Percentiles rank a stretch among this genome's conserved stretches.
phyloP scores from a whole-genome alignment of 2,888 invertebrate species.

The Eustalomyia histrio region DNA sequence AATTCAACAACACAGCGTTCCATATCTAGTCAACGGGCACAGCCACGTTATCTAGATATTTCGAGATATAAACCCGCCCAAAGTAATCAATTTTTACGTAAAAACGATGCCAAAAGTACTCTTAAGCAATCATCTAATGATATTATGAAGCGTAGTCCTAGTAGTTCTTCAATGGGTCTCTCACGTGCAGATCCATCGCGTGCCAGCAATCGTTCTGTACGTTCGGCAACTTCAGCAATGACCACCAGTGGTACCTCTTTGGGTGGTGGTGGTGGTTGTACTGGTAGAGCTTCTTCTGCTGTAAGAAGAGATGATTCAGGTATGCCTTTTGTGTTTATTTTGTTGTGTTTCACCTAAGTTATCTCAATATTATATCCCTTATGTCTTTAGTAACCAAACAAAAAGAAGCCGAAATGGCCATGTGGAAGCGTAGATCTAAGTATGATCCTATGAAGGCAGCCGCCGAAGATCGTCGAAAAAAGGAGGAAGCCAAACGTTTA shows the following conservation, averaged over 20 bases:
- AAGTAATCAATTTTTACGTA: conserved; percentile 80
- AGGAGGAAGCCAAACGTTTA: conserved; percentile 81
- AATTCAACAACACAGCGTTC: conserved; percentile 59
- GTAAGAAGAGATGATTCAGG: conserved; percentile 76
- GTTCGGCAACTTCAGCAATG: conserved; percentile 75
- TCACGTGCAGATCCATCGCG: conserved; percentile 76
- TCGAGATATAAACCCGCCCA: conserved; percentile 83
- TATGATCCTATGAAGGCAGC: conserved; percentile 97
- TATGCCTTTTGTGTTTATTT: conserved; percentile 62
- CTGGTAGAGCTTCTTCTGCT: conserved; percentile 71
- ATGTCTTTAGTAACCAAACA: conserved; percentile 83
- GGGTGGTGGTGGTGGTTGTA: conserved; percentile 67
- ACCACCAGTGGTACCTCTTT: conserved; percentile 74
- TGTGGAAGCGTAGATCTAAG: conserved; percentile 96
- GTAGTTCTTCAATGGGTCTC: conserved; percentile 77
- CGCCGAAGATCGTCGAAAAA: conserved; percentile 88
- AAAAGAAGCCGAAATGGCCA: conserved; percentile 92
- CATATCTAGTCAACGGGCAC: conserved; percentile 72
- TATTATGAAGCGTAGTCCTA: conserved; percentile 78
- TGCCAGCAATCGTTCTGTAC: conserved; percentile 77
- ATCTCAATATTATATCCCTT: neutral
- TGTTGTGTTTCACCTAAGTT: too few relatives aligned
- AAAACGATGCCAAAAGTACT: conserved; percentile 81
- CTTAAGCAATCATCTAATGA: conserved; percentile 71
- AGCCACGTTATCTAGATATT: conserved; percentile 82